These are phyloP conservation scores for Chironomus tepperi DNA, from an alignment of 1,140 invertebrate species.

Conservation along the genomic window DNA sequence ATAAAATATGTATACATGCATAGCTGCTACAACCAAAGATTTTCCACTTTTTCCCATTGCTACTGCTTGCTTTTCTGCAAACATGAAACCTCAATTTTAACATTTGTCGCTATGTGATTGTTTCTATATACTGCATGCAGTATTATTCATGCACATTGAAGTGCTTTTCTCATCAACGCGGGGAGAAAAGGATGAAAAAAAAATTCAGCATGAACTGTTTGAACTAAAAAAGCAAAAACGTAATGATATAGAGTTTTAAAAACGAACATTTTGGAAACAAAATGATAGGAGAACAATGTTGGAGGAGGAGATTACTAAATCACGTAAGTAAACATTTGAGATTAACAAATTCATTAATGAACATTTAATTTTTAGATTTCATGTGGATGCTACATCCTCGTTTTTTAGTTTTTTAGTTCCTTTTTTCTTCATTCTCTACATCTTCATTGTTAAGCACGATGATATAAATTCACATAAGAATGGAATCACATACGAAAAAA, in stretches of 20 bases:
- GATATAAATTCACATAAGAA: too few species aligned
- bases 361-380: slow-evolving; percentile 21
- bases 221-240: neutral
- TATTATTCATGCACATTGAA: neutral
- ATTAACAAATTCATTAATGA: slow-evolving; percentile 23
- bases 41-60: neutral
- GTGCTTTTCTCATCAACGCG: neutral
- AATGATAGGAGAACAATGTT: neutral
- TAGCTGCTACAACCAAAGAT: neutral
- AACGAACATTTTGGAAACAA: neutral
- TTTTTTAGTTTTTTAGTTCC: too few species aligned
- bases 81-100: slow-evolving; percentile 14
- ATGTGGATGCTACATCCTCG: neutral
- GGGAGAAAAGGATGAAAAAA: neutral
- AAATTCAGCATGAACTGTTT: neutral
- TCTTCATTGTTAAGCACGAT: too few species aligned
- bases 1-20: neutral
- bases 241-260: neutral
- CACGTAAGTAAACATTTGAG: slow-evolving; percentile 23
- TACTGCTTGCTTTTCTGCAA: neutral
- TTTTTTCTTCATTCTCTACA: too few species aligned
- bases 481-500: too few species aligned
- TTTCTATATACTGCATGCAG: neutral
- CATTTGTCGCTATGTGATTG: slow-evolving; percentile 7
- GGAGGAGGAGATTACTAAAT: slow-evolving; percentile 18